Base-by-base conservation (phyloP, 1,140 invertebrate genomes). In the Conus betulinus region DNA sequence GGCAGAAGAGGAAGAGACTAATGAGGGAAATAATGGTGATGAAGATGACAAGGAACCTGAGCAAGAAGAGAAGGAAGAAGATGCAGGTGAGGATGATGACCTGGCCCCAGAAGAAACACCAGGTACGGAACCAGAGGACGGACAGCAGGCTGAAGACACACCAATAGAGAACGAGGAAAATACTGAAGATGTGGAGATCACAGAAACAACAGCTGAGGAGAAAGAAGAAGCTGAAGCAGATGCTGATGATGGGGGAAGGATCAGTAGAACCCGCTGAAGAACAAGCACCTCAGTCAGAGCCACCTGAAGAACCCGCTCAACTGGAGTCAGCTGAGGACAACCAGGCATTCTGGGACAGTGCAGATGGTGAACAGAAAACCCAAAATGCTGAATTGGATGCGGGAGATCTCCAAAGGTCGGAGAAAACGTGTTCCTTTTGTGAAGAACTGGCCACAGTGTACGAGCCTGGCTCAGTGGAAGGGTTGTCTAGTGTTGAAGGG, bases 351-450 rank as follows among this genome's bases (percentile, higher is more conserved):
- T 39, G 39, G 57, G 57, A 60, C 8, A 15, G 8, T 60, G 57
- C 57, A 60, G 57, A 60, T 11, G 57, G 1, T 7, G 67, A 71
- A 20, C 11, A 71, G 20, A 20, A 71, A 71, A 3, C 67, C 20
- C 6, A 11, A 23, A 6, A 71, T 1, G 11, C 67, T 17, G 67
- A 71, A 7, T n/a, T 7, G 13, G 20, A 13, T 20, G 67, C 11
- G 10, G 17, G 0, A 71, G 67, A 13, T n/a, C 13, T 7, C 11
- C 13, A 20, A 23, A 7, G 23, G 79, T 81, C 51, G 10, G 39
- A 63, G n/a, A 84, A n/a, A 84, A 27, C 82, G 27, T 25, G 82
- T 84, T 84, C 82, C n/a, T 84, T 84, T 84, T 84, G 55, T 17
- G 82, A 60, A 60, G 82, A 84, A 5, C 55, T 67, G 53, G 23